Conservation (phyloP, 1,140 invertebrate species). For the Procambarus virginalis region DNA sequence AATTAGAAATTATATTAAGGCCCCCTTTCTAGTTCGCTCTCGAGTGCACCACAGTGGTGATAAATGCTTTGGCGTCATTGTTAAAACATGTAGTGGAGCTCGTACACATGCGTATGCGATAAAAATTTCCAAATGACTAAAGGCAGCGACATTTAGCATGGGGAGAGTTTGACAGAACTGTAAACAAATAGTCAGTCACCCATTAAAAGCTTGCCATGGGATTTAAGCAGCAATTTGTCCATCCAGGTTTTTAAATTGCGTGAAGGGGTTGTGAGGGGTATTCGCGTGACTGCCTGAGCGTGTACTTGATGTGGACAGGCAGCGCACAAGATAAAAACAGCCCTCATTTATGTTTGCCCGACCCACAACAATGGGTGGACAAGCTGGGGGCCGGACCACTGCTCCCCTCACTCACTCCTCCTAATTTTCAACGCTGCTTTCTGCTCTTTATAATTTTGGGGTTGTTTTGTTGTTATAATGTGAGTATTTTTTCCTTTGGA, state of each 20-base stretch:
- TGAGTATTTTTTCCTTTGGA: no score
- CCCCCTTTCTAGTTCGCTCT: no score
- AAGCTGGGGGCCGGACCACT: background rate
- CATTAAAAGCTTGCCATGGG: background rate
- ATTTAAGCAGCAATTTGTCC: background rate
- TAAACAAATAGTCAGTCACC: background rate
- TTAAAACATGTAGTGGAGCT: no score
- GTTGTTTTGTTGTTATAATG: no score
- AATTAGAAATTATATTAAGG: no score
- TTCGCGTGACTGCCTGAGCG: background rate
- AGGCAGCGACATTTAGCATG: no score
- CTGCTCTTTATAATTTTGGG: background rate
- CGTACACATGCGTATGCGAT: no score
- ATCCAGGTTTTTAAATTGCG: background rate
- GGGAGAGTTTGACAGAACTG: background rate
- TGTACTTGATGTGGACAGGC: background rate
- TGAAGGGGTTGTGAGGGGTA: background rate
- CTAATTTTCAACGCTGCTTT: background rate
- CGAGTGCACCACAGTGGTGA: no score
- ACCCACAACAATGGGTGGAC: background rate
- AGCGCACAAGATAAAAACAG: background rate
- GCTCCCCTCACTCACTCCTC: background rate
- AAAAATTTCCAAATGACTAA: no score
- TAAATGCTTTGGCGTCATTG: no score
- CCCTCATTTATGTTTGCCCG: background rate